Evolutionary conservation across 2,113 vertebrate genomes (phyloP).

Genomic region (Amazona guildingii): DNA sequence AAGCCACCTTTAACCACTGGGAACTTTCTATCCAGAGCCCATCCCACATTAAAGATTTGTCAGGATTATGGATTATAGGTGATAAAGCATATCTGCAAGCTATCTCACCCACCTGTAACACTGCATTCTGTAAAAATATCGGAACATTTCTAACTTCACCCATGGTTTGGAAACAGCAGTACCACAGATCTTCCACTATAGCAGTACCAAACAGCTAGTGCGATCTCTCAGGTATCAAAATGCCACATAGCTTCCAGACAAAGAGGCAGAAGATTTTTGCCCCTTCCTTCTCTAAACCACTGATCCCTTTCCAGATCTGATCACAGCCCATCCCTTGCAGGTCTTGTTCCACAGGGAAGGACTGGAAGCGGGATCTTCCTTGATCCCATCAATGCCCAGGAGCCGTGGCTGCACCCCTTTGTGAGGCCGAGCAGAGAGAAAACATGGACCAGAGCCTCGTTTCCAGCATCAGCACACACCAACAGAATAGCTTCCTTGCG

Average conservation of each 20-base stretch:
- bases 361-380: not conserved
- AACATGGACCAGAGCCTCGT: not conserved
- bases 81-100: not conserved
- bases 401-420: not conserved
- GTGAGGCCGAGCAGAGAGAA: not conserved
- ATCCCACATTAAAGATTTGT: not conserved
- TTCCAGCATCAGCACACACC: not conserved
- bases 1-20: no score
- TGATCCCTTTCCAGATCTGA: not conserved
- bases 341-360: fast-evolving
- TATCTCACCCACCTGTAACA: not conserved
- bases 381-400: not conserved
- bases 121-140: not conserved
- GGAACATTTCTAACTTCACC: not conserved
- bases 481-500: not conserved
- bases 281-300: not conserved
- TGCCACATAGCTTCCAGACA: not conserved
- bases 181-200: fast-evolving
- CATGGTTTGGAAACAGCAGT: not conserved
- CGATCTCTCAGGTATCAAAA: not conserved
- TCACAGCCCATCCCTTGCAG: not conserved
- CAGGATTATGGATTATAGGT: not conserved
- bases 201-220: not conserved
- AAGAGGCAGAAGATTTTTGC: not conserved
- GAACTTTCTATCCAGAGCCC: not conserved